Conservation (phyloP, 2,888 invertebrate species). For the Zootermopsis nevadensis region DNA sequence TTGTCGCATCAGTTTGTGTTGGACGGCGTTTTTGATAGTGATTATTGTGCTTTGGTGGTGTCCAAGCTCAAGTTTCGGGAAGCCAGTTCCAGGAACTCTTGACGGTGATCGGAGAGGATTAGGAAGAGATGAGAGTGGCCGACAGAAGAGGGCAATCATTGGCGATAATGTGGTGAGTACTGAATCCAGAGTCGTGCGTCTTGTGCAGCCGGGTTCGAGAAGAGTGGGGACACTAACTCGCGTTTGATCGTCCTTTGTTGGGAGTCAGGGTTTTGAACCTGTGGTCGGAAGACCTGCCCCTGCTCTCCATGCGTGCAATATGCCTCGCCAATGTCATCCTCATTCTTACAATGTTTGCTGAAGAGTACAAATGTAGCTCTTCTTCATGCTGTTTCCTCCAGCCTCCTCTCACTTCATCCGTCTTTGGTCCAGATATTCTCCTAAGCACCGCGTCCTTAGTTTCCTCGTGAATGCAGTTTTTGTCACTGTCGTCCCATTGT, state of each 20-base stretch:
- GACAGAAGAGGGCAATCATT: neutral
- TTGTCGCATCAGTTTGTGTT: conserved; percentile 11
- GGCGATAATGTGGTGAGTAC: conserved; percentile 18
- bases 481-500: too few relatives aligned
- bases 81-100: neutral
- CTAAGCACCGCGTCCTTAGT: too few relatives aligned
- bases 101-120: neutral
- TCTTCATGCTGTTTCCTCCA: too few relatives aligned
- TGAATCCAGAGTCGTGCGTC: neutral
- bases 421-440: too few relatives aligned
- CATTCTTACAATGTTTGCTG: too few relatives aligned
- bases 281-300: too few relatives aligned
- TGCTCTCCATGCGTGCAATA: too few relatives aligned
- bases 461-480: too few relatives aligned
- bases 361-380: too few relatives aligned
- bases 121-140: neutral
- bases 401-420: too few relatives aligned
- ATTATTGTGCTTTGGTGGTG: neutral
- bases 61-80: neutral
- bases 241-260: neutral
- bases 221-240: neutral
- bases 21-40: conserved; percentile 8
- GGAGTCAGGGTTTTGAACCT: neutral
- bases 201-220: neutral
- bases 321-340: too few relatives aligned